These are phyloP conservation scores for Prostheceraeus crozeri DNA, from an alignment of 2,888 invertebrate genomes.

Conservation along the genomic window DNA sequence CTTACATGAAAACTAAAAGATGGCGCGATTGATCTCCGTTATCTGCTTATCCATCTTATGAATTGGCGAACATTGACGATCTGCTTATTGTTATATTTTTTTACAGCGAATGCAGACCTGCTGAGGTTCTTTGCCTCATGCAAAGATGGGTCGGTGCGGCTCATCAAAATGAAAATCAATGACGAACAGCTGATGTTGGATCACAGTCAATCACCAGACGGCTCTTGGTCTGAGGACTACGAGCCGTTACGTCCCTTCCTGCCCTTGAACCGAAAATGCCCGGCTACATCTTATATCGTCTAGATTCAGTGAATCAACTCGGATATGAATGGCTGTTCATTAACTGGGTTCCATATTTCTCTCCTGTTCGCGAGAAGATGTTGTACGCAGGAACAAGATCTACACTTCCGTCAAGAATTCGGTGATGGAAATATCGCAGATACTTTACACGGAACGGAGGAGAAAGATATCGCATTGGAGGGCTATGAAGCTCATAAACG, in stretches of 20 bases:
- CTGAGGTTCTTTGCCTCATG: neutral
- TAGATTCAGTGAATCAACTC: neutral
- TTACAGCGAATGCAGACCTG: neutral
- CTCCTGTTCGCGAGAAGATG: constrained; percentile 27
- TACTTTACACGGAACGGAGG: neutral
- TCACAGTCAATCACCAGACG: too few species aligned
- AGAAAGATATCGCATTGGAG: constrained; percentile 4
- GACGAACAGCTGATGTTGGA: neutral
- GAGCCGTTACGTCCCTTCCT: too few species aligned
- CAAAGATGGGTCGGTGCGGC: neutral
- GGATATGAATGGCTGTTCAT: constrained; percentile 26
- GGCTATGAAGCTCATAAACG: constrained; percentile 5
- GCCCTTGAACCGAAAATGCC: neutral
- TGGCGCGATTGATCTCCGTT: too few species aligned
- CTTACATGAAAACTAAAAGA: too few species aligned
- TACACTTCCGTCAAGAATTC: constrained; percentile 20
- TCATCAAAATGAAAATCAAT: neutral
- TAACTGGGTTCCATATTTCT: constrained; percentile 19
- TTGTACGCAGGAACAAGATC: constrained; percentile 22
- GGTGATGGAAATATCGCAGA: constrained; percentile 23
- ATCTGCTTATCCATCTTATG: too few species aligned
- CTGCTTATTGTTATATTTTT: too few species aligned
- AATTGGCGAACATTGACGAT: too few species aligned
- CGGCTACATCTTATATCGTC: constrained; percentile 18
- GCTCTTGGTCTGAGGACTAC: too few species aligned